Evolutionary conservation across 2,113 vertebrate genomes (phyloP), one percentile per base, ranked within the genome.

Genomic region (Orthonyx spaldingii): DNA sequence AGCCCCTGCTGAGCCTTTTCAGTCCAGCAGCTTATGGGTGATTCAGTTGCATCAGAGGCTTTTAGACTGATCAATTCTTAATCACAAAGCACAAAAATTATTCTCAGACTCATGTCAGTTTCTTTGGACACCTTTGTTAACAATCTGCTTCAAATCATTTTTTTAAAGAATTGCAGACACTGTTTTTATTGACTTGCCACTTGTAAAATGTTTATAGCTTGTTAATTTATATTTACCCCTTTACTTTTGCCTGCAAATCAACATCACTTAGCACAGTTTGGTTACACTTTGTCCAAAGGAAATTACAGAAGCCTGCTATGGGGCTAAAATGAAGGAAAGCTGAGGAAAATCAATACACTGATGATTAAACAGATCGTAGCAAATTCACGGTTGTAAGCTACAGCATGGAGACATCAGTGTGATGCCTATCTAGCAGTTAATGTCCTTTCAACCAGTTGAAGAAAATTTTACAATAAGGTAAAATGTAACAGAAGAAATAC

Each of bases 301-400:
- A 98, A 98, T 98, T 98, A 98, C 97, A 98, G 98, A 97, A 98
- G 98, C 98, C 97, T 98, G 97, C 98, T 98, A 98, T 98, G 98
- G 98, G 98, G 97, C 97, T 98, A 98, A 98, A 98, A 98, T 98
- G 98, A 98, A 98, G 98, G 98, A 98, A 98, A 98, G 98, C 98
- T 98, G 98, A 97, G 96, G 97, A 98, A 98, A 98, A 99, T 99
- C 98, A 98, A 99, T 99, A 98, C 96, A 94, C 98, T 98, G 97
- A 98, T 99, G 98, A 99, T 99, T 98, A 98, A 98, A 98, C 98
- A 98, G 98, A 98, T 99, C 98, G 98, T 98, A 98, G 98, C 98
- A 98, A 99, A 99, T 99, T 98, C 98, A 98, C 98, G 98, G 98
- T 98, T 98, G 98, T 98, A 98, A 98, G 97, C 97, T 98, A 91